Evolutionary conservation across 1,140 invertebrate genomes (phyloP), one percentile per base, ranked within the genome.

Genomic region (Acyrthosiphon pisum): DNA sequence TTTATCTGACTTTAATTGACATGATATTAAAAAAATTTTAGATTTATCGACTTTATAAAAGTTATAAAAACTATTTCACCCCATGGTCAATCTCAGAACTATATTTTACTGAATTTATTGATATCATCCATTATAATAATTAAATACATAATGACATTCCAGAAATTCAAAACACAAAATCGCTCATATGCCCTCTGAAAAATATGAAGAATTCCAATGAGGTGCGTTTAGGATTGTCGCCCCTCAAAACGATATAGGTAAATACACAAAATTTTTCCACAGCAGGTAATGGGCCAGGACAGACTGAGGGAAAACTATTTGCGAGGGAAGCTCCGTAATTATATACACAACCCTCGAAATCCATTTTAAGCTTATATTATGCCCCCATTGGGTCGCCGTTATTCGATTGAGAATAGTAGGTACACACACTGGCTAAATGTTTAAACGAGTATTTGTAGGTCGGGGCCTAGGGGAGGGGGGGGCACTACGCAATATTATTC

Each of bases 351-450:
- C 81, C 81, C 81, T 83, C 37, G 37, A 83, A 83, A 83, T 83
- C 81, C 81, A 41, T 83, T 83, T 83, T 83, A 83, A 83, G 81
- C 81, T 83, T 23, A 41, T 9, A 76, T 76, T 22, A 76, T 76
- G 30, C 60, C 60, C 11, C 60, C 60, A 76, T 76, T 76, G 60
- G 60, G 60, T n/a, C 18, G 60, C 60, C 14, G 60, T n/a, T 76
- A 76, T 76, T 76, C 60, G 60, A 76, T 76, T 76, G 60, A 76
- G 60, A 76, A 76, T 76, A n/a, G 60, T 76, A 7, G 60, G 60
- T 76, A n/a, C n/a, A 35, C 60, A 14, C 60, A n/a, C 60, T 76
- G 60, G 30, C 18, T 76, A 18, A 76, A 76, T 30, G 60, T 76
- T 76, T 76, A 76, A 76, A 76, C n/a, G 60, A 30, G 60, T 76